Conservation (phyloP, 1,140 invertebrate species). For the Zophobas morio region DNA sequence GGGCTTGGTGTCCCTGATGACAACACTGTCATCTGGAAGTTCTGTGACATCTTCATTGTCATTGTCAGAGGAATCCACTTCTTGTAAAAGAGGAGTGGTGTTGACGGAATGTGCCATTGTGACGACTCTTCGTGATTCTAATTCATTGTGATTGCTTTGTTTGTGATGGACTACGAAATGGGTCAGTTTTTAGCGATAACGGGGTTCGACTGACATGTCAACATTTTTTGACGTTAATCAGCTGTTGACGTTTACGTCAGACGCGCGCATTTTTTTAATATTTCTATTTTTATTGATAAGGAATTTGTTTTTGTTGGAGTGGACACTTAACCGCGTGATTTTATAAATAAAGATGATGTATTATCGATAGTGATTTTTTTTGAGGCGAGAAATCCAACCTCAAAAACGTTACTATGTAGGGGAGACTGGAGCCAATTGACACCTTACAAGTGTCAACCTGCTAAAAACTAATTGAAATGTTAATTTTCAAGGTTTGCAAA, state of each 20-base stretch:
- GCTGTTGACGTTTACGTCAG: neutral
- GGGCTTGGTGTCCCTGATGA: constrained; percentile 69
- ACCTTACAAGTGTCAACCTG: too few species aligned
- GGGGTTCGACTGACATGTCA: constrained; percentile 1
- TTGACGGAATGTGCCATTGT: constrained; percentile 58
- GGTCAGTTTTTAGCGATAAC: neutral
- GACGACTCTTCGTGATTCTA: neutral
- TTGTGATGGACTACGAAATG: neutral
- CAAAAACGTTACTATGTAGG: too few species aligned
- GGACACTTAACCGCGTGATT: too few species aligned
- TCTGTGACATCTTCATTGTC: constrained; percentile 49
- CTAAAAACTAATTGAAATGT: too few species aligned
- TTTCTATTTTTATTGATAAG: too few species aligned
- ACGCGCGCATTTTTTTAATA: neutral
- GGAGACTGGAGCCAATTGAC: too few species aligned
- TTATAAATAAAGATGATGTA: too few species aligned
- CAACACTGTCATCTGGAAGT: constrained; percentile 63
- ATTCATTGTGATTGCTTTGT: constrained; percentile 14
- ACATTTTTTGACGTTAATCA: constrained; percentile 20
- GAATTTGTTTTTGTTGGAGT: neutral
- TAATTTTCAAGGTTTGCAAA: too few species aligned
- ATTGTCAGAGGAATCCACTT: constrained; percentile 56
- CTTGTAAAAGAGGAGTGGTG: constrained; percentile 60
- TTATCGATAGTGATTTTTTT: too few species aligned
- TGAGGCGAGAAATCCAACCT: too few species aligned